Conservation (phyloP, 2,113 vertebrate species). For the Spilogale gracilis region DNA sequence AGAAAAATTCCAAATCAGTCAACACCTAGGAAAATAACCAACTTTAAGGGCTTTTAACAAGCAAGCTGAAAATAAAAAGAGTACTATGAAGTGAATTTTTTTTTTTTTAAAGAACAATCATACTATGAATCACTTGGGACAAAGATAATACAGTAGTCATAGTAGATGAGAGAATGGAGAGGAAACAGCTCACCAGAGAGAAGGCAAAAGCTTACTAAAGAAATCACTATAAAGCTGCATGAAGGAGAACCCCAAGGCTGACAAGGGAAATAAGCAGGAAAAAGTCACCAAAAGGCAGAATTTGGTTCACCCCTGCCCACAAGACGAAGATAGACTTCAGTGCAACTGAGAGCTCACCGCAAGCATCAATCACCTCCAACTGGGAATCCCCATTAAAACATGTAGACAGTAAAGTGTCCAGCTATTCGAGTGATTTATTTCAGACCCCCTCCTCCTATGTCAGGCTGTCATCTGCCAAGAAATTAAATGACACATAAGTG, state of each 20-base stretch:
- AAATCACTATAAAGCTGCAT: slow-evolving; percentile 79
- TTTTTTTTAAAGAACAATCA: slow-evolving; percentile 50
- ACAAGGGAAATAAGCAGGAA: slow-evolving; percentile 82
- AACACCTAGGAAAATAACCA: slow-evolving; percentile 66
- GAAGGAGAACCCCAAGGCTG: slow-evolving; percentile 77
- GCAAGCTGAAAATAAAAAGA: slow-evolving; percentile 78
- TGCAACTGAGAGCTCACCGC: slow-evolving; percentile 52
- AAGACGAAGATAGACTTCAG: slow-evolving; percentile 44
- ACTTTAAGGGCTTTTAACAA: slow-evolving; percentile 73
- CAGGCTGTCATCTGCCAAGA: slow-evolving; percentile 15
- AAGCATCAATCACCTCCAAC: slow-evolving; percentile 6
- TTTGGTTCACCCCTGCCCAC: slow-evolving; percentile 64
- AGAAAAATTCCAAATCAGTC: slow-evolving; percentile 75
- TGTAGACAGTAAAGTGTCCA: slow-evolving; percentile 39
- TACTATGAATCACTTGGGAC: slow-evolving; percentile 69
- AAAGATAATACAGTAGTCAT: slow-evolving; percentile 61
- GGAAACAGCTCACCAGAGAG: slow-evolving; percentile 68
- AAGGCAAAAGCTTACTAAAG: slow-evolving; percentile 81
- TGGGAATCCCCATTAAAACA: slow-evolving; percentile 62
- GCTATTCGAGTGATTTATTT: slow-evolving; percentile 1
- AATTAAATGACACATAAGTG: slow-evolving; percentile 55
- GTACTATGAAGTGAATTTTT: slow-evolving; percentile 51
- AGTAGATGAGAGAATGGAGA: slow-evolving; percentile 68
- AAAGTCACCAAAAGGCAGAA: slow-evolving; percentile 77
- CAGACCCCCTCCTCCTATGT: neutral